These are phyloP conservation scores for Patella vulgata DNA, from an alignment of 1,140 invertebrate genomes.

Conservation along the genomic window DNA sequence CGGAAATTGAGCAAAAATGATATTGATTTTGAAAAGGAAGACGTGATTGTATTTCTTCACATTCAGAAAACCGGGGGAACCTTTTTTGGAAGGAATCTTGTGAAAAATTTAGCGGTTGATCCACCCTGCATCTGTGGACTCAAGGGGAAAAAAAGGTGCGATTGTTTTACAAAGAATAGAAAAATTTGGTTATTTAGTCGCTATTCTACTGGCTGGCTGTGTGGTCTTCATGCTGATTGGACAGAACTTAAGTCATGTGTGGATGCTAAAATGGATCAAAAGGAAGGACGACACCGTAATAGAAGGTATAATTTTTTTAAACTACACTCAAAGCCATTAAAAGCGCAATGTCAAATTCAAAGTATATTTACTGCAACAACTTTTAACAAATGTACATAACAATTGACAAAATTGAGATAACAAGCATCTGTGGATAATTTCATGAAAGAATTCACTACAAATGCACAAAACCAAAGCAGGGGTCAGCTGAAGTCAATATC, in stretches of 20 bases:
- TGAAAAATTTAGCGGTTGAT: conserved; percentile 88
- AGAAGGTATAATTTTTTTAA: conserved; percentile 46
- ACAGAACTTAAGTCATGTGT: conserved; percentile 88
- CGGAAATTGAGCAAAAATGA: too few species aligned
- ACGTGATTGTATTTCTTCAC: conserved; percentile 98
- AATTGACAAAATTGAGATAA: too few species aligned
- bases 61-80: conserved; percentile 95
- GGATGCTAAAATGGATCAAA: conserved; percentile 63
- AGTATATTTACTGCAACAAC: too few species aligned
- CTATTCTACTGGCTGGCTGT: conserved; percentile 99
- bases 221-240: conserved; percentile 98
- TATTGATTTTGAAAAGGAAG: conserved; percentile 64
- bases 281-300: conserved; percentile 53
- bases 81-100: conserved; percentile 94
- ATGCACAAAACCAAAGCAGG: too few species aligned
- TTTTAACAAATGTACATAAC: too few species aligned
- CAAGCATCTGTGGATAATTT: too few species aligned
- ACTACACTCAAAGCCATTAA: too few species aligned
- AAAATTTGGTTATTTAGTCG: conserved; percentile 92
- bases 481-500: too few species aligned
- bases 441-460: too few species aligned
- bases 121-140: conserved; percentile 53
- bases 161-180: conserved; percentile 54
- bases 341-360: too few species aligned
- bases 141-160: conserved; percentile 31